These are phyloP conservation scores for Harpagus bidentatus DNA, from an alignment of 2,113 vertebrate genomes.

Conservation along the genomic window DNA sequence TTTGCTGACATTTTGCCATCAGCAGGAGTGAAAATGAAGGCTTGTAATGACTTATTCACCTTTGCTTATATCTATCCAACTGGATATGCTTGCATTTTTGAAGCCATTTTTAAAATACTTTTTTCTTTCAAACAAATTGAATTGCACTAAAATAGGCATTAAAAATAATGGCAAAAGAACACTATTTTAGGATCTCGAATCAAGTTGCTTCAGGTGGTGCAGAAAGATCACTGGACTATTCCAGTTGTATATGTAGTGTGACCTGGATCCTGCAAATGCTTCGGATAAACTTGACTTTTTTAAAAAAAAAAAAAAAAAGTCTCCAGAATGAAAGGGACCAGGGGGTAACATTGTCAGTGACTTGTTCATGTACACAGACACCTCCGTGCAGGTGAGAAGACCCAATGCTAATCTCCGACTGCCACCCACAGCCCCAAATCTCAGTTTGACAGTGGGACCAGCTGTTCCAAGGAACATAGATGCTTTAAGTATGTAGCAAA, in stretches of 20 bases:
- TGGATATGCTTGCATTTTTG: background rate
- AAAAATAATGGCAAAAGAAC: background rate
- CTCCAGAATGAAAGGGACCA: background rate
- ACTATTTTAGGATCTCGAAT: background rate
- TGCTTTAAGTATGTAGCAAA: background rate
- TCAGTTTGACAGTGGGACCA: background rate
- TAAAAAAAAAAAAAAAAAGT: background rate
- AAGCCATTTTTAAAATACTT: background rate
- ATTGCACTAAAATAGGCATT: background rate
- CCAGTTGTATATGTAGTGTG: background rate
- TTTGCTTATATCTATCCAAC: background rate
- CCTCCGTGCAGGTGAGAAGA: background rate
- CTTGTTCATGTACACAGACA: too few species aligned
- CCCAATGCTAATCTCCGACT: background rate
- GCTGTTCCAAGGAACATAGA: background rate
- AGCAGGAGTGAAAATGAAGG: background rate
- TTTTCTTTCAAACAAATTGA: background rate
- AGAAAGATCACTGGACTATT: background rate
- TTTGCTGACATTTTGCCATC: constrained; percentile 6
- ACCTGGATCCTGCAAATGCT: background rate
- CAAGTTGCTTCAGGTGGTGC: background rate
- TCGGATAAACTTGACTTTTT: background rate
- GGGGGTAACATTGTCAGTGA: background rate
- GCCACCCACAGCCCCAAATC: background rate
- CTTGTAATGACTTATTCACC: background rate